These are phyloP conservation scores for Furnarius figulus DNA, from an alignment of 2,113 vertebrate species.

Conservation along the genomic window DNA sequence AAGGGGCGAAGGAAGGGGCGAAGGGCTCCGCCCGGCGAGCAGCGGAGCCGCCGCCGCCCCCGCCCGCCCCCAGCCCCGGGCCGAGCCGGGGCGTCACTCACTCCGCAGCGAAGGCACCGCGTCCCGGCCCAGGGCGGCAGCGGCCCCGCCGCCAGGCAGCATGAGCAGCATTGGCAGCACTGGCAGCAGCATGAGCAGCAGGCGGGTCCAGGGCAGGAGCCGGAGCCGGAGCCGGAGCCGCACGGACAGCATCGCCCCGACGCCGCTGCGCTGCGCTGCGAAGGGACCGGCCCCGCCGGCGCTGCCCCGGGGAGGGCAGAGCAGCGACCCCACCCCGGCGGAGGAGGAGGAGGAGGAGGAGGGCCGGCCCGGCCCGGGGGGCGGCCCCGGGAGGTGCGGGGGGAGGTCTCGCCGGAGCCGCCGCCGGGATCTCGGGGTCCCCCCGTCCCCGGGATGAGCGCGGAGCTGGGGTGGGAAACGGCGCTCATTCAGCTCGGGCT, in stretches of 20 bases:
- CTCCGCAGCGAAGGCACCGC: neutral
- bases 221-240: neutral
- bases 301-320: neutral
- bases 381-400: neutral
- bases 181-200: too few relatives aligned
- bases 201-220: neutral
- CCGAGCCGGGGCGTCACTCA: neutral
- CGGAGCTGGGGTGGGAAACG: too few relatives aligned
- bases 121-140: neutral
- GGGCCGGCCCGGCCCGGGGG: neutral
- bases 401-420: neutral
- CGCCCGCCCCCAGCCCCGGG: neutral
- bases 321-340: neutral
- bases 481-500: too few relatives aligned
- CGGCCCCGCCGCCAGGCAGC: neutral
- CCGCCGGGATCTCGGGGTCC: too few relatives aligned
- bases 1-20: neutral
- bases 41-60: conserved; percentile 25
- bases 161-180: neutral
- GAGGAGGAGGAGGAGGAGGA: too few relatives aligned
- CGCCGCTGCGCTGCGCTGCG: neutral
- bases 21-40: neutral
- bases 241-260: neutral
- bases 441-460: too few relatives aligned
- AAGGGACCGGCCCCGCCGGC: neutral